A percentile compares a stretch with the other conserved stretches of the same genome.
These are phyloP conservation scores for Halcyon malimbica DNA, from an alignment of 2,113 vertebrate species.

Conservation along the genomic window DNA sequence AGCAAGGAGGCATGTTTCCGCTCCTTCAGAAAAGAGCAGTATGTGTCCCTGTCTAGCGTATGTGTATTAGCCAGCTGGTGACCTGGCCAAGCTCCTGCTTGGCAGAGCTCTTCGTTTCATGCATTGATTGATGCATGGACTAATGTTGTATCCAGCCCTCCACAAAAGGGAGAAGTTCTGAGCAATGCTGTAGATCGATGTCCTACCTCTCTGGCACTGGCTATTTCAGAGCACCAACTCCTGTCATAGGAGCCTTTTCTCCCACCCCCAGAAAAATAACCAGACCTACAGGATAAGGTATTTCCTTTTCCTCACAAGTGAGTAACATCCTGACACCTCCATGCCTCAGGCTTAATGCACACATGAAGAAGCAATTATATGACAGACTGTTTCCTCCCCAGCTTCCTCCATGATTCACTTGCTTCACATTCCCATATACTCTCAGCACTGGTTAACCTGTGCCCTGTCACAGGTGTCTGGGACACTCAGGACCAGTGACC, in stretches of 20 bases:
- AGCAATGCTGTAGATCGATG: not conserved
- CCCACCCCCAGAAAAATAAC: conserved; percentile 1
- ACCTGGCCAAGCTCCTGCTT: not conserved
- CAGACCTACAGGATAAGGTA: not conserved
- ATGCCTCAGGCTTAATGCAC: not conserved
- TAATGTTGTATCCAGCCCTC: not conserved
- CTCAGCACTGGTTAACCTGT: not conserved
- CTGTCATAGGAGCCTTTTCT: not conserved
- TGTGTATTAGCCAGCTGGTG: not conserved
- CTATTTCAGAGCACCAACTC: not conserved
- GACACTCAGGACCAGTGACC: not conserved
- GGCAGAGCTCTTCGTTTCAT: not conserved
- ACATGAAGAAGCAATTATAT: conserved; percentile 16
- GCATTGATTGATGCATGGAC: not conserved
- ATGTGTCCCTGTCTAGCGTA: not conserved
- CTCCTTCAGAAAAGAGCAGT: not conserved
- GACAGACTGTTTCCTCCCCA: not conserved
- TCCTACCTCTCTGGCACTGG: not conserved
- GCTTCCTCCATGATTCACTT: not conserved
- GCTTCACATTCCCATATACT: not conserved
- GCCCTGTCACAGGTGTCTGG: not conserved
- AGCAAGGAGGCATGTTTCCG: not conserved
- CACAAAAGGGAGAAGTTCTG: not conserved
- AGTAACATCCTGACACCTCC: conserved; percentile 20
- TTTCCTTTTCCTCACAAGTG: conserved; percentile 29